Base-by-base conservation (phyloP, 1,140 invertebrate genomes). In the Drosophila kohkoa region DNA sequence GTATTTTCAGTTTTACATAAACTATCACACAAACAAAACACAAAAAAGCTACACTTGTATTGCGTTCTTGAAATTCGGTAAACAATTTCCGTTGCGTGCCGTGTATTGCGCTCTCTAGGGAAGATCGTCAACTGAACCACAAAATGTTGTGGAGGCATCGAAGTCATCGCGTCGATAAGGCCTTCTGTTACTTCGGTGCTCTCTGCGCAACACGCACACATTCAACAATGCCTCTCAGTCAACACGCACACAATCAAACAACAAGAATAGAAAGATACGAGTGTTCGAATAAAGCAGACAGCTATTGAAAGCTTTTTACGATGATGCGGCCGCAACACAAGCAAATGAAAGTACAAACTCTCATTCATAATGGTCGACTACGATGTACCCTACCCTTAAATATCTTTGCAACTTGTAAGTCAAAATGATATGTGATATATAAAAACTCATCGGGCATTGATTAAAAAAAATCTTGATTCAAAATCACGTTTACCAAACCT, bases 221-320 rank as follows among this genome's bases (percentile, higher is more conserved):
- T 13, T n/a, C 28, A 25, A 25, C 45, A 60, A 43, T 49, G 41
- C 7, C 62, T 58, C 79, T 62, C 73, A 20, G 52, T 63, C 63
- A 74, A 73, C 77, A 65, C 68, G 48, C 51, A 65, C 10, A 68
- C 67, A 52, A 15, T 28, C 11, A 20, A 43, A 48, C 10, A 20
- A 25, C 51, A 32, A 78, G 77, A 85, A 65, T 69, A 55, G 51
- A 58, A 58, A 65, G 71, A 86, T 71, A 69, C 67, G 48, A 75
- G 74, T 69, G 62, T 65, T 71, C 59, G 32, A 58, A 11, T 35
- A 38, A 10, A 43, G n/a, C 68, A 79, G 76, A 75, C 83, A 87
- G 83, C 83, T 87, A 85, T 87, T 88, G 85, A 88, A 83, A 70
- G 81, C 79, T 83, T 83, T 83, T 65, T 77, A 79, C 62, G 76